A percentile compares a stretch with the other conserved stretches of the same genome.
Evolutionary conservation across 2,888 invertebrate genomes (phyloP).

Genomic region (Gisinianus flammeolus): DNA sequence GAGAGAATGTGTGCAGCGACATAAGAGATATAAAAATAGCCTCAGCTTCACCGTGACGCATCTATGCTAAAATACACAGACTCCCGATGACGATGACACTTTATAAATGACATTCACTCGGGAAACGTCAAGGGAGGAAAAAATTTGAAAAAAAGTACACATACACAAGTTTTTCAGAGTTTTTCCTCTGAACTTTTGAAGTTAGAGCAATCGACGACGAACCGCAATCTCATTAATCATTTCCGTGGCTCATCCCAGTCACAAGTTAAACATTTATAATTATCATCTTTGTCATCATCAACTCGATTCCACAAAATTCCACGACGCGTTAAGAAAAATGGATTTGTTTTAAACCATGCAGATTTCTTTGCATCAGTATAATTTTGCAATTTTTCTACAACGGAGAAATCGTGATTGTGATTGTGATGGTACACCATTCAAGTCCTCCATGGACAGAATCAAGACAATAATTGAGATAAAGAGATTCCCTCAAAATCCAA

Average conservation of each 20-base stretch:
- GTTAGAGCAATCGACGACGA: not conserved
- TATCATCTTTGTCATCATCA: not conserved
- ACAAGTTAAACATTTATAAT: not conserved
- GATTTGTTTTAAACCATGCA: no score
- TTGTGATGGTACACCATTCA: no score
- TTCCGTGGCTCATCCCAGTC: not conserved
- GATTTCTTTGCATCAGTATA: no score
- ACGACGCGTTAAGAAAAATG: not conserved
- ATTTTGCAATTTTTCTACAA: no score
- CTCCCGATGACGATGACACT: conserved; percentile 3
- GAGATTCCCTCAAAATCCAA: no score
- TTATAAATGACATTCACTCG: conserved; percentile 1
- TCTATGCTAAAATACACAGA: not conserved
- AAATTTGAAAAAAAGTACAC: not conserved
- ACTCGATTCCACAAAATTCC: not conserved
- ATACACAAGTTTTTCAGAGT: not conserved
- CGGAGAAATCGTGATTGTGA: no score
- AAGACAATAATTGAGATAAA: no score
- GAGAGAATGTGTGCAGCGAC: no score
- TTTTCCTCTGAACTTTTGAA: not conserved
- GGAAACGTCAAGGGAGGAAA: conserved; percentile 1
- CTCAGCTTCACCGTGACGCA: no score
- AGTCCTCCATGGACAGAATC: no score
- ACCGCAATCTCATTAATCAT: conserved; percentile 1
- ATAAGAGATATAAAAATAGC: no score